Percentiles rank a stretch among this genome's conserved stretches.
phyloP scores from a whole-genome alignment of 2,113 vertebrate species.

The Ellobius talpinus region DNA sequence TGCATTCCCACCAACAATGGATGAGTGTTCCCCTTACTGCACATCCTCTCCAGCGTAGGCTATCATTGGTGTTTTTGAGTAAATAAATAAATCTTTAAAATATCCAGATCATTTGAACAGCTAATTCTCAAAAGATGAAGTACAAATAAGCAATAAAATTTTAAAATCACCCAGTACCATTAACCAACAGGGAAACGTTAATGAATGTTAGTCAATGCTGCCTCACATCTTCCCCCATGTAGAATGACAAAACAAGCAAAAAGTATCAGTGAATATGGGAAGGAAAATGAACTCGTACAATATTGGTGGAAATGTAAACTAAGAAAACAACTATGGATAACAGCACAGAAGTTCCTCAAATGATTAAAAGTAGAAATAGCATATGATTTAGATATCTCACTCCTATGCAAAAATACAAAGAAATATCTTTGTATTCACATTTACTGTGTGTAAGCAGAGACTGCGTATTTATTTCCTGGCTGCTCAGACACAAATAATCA shows the following conservation, averaged over 20 bases:
- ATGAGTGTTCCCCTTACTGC: too few relatives aligned
- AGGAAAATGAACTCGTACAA: neutral
- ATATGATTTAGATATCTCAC: neutral
- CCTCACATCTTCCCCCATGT: neutral
- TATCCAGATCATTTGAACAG: neutral
- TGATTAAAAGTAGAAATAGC: neutral
- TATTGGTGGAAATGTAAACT: neutral
- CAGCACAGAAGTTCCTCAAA: neutral
- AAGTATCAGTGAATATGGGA: neutral
- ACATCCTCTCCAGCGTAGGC: too few relatives aligned
- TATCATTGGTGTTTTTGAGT: too few relatives aligned
- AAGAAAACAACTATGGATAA: neutral
- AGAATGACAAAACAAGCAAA: neutral
- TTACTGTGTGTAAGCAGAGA: neutral
- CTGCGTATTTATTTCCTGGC: too few relatives aligned
- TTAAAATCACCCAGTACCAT: neutral
- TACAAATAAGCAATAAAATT: neutral
- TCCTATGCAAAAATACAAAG: neutral
- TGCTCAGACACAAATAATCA: too few relatives aligned
- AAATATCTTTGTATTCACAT: neutral
- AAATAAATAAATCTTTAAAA: too few relatives aligned
- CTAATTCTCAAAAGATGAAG: neutral
- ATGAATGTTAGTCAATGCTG: neutral
- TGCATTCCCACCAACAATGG: too few relatives aligned
- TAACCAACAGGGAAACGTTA: neutral